Evolutionary conservation across 92 coral and sea anemone species (phyloP).

Genomic region (Epizoanthus fatuus): DNA sequence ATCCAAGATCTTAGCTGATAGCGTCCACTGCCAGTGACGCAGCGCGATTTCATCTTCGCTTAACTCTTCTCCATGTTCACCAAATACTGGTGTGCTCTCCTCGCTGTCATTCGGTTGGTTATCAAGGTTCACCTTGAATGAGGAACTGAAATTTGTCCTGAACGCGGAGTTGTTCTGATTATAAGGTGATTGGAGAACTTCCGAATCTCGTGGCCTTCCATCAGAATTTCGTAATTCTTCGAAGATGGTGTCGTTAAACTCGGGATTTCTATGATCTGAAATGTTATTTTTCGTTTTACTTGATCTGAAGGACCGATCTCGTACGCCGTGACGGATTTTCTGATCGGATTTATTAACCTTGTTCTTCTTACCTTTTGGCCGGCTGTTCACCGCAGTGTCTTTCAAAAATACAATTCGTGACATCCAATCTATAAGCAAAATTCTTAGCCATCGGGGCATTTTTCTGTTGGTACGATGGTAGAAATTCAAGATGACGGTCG

Average conservation of each 20-base stretch:
- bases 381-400: conserved; percentile 45
- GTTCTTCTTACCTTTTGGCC: background rate
- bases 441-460: conserved; percentile 89
- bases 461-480: conserved; percentile 95
- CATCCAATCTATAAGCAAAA: conserved; percentile 83
- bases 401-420: conserved; percentile 81
- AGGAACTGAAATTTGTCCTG: conserved; percentile 33
- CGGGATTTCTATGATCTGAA: conserved; percentile 36
- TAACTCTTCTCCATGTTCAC: conserved; percentile 59
- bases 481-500: conserved; percentile 93
- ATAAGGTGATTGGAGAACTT: conserved; percentile 39
- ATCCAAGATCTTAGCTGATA: conserved; percentile 83
- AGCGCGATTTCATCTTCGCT: conserved; percentile 75
- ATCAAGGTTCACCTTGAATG: conserved; percentile 32
- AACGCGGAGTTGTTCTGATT: conserved; percentile 24
- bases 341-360: background rate
- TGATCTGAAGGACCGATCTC: conserved; percentile 11
- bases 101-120: conserved; percentile 21
- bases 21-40: conserved; percentile 89
- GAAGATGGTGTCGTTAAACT: conserved; percentile 26
- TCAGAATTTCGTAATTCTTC: background rate
- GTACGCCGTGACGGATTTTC: background rate
- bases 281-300: conserved; percentile 15
- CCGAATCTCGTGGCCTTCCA: conserved; percentile 29
- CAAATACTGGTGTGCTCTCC: conserved; percentile 35